Evolutionary conservation across 2,113 vertebrate genomes (phyloP), one percentile per base, ranked within the genome.

Genomic region (Pachycephala philippinensis): DNA sequence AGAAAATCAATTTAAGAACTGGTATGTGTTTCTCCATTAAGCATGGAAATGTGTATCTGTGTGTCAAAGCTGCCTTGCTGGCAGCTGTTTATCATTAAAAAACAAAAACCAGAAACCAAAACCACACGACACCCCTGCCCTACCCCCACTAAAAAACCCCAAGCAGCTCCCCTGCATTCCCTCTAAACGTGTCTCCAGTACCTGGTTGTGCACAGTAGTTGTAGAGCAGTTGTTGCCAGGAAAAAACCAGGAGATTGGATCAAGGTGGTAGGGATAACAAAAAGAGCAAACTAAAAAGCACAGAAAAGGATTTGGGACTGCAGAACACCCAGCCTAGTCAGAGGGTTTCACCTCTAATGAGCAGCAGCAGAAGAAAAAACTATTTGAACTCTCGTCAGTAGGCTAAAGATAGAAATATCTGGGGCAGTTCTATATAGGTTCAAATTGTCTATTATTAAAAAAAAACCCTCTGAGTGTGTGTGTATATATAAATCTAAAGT

Each of bases 401-500:
- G 50, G 70, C 59, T 95, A 50, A 75, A 95, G 66, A 83, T 56
- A 89, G 82, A 96, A 91, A 66, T 87, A 85, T 54, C 11, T 52
- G 78, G 78, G 75, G 42, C 71, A 92, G 82, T 88, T 87, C 66
- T 69, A 4, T 33, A 42, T 23, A 45, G 50, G 72, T 85, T 90
- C 64, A 74, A 54, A 70, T 44, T 78, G n/a, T 40, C 87, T 88
- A 2, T 65, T 54, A 61, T 40, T 74, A 63, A 84, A 92, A 85
- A 8, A 12, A 22, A 37, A 2, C 47, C 77, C 44, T 61, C 26
- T 19, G n/a, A 76, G 40, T 44, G 21, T 56, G 20, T 21, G 16
- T 69, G 10, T 60, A 17, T 87, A 39, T 86, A 39, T n/a, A 37
- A 63, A 31, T 33, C 8, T 26, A 20, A 80, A 80, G 64, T 49